Conservation (phyloP, 1,140 invertebrate genomes). For the Nephotettix cincticeps region DNA sequence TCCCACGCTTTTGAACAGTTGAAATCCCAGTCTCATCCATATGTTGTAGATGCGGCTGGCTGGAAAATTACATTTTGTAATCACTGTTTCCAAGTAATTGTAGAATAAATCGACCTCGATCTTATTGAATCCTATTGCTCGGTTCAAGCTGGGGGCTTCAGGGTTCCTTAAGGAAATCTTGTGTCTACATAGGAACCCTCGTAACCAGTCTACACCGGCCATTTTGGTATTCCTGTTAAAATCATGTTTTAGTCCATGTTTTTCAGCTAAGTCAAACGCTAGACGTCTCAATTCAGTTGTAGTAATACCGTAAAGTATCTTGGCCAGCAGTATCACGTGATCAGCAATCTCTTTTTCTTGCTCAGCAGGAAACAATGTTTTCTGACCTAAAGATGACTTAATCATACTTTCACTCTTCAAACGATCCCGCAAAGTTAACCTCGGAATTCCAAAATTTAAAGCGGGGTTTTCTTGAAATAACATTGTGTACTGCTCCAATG, state of each 20-base stretch:
- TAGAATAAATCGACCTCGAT: too few species aligned
- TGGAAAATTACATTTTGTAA: too few species aligned
- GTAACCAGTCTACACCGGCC: constrained; percentile 39
- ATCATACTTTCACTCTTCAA: background rate
- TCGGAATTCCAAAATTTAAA: background rate
- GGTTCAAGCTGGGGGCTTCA: constrained; percentile 39
- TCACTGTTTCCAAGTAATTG: too few species aligned
- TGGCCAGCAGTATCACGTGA: constrained; percentile 15
- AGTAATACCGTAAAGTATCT: constrained; percentile 38
- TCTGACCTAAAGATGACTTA: background rate
- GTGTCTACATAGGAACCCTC: constrained; percentile 37
- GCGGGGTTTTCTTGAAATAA: background rate
- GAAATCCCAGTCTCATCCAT: constrained; percentile 48
- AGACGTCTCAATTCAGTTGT: constrained; percentile 37
- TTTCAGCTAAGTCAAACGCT: constrained; percentile 40
- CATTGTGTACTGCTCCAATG: background rate
- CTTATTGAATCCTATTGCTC: too few species aligned
- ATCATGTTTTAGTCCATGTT: constrained; percentile 29
- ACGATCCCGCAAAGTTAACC: background rate
- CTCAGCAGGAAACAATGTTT: constrained; percentile 17
- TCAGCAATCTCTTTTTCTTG: constrained; percentile 31
- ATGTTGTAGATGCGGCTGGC: constrained; percentile 43
- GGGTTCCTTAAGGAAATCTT: constrained; percentile 36
- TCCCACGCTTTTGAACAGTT: constrained; percentile 43
- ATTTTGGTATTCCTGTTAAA: constrained; percentile 36